Base-by-base conservation (phyloP, 2,888 invertebrate genomes). In the Serripes groenlandicus region DNA sequence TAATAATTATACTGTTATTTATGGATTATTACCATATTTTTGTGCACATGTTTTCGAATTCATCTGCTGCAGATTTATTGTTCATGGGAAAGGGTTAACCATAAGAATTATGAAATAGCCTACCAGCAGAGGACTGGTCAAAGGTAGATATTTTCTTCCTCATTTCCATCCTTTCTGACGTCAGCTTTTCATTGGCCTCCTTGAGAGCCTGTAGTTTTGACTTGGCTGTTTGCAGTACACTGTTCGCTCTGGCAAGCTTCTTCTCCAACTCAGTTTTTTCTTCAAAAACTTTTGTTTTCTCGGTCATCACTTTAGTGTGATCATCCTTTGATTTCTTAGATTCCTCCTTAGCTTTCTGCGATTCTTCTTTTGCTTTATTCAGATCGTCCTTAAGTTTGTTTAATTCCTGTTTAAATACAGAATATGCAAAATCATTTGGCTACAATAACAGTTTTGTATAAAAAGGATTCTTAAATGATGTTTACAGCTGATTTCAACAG, bases 101-200 rank as follows among this genome's bases (percentile, higher is more conserved):
- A 1, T 5, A 21, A 21, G 18, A 3, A 1, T 2, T 49, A 1
- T 49, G 86, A 78, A 81, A 75, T 78, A 28, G 74, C 56, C 3
- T 69, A 69, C 69, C 69, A 30, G 49, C 52, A 7, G 69, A 69
- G 9, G 78, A 64, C 26, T 76, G 69, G 15, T 81, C 79, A 15
- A 60, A 28, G 11, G 66, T 23, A n/a, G 66, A 58, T 34, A 97
- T 95, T 91, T 97, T 96, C 93, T 97, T 97, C 89, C 95, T 95
- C 79, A 95, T 94, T 60, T 96, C 97, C 0, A 96, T 95, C 70
- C 89, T 85, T 81, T 93, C 92, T 35, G 83, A 78, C 96, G 95
- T 89, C 35, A 91, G 70, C 71, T 90, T 90, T 35, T 92, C 91
- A 76, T 93, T 88, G 42, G 90, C 90, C 26, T 91, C 90, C 58